Evolutionary conservation across 37 sponge, comb jelly and placozoan genomes (phyloP), one percentile per base, ranked within the genome.

Genomic region (Spongilla lacustris): DNA sequence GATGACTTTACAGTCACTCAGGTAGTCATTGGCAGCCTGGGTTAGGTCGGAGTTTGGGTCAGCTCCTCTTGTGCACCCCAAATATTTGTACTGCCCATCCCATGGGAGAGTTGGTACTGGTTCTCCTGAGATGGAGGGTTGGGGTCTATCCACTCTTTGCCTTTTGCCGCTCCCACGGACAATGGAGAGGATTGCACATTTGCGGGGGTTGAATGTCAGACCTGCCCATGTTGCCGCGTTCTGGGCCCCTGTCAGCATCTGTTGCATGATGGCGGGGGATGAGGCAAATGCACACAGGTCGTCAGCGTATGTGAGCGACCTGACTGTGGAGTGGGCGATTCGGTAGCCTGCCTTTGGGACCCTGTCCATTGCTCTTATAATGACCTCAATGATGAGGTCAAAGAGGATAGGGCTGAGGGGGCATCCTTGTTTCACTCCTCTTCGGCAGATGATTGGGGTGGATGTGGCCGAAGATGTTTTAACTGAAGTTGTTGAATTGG

Each of bases 141-240:
- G 69, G 46, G 69, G 69, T 23, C 41, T 36, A 25, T 79, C 72
- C 23, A 67, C 36, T 28, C 33, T 38, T 33, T 37, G 78, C 38
- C 41, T 58, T 58, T 58, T 58, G 58, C 58, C 58, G 58, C 58
- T 58, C 58, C 58, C 58, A 58, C 58, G 58, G 50, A 69, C 68
- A 38, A 73, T 73, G 29, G 88, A 81, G 22, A 88, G 82, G 37
- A 76, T 30, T 11, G 80, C 88, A 81, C 82, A 88, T 58, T 81
- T 87, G 24, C 19, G 25, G 27, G 87, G 28, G 78, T 38, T 33
- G 38, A 36, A 27, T 34, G 27, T 33, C 27, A 77, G 41, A 33
- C 38, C 38, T 77, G 35, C 27, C 38, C 38, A 77, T 34, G 73
- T 72, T 72, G 73, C 32, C 30, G 73, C 73, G 32, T 33, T 72